These are phyloP conservation scores for Lordiphosa collinella DNA, from an alignment of 1,140 invertebrate species.

Conservation along the genomic window DNA sequence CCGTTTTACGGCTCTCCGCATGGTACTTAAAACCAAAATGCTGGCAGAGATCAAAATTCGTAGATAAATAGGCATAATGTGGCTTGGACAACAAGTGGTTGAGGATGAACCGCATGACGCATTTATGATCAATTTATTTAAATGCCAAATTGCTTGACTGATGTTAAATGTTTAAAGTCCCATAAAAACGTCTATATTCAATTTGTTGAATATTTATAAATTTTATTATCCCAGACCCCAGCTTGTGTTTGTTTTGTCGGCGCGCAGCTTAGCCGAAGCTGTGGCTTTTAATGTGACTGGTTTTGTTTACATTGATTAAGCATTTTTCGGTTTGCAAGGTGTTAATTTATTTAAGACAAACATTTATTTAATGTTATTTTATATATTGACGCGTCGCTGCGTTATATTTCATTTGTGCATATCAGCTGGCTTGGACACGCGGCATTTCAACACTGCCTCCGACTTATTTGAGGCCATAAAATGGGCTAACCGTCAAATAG, in stretches of 20 bases:
- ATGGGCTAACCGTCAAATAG: slow-evolving; percentile 38
- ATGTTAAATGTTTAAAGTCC: slow-evolving; percentile 17
- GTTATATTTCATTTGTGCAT: no score
- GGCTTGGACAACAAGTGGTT: slow-evolving; percentile 5
- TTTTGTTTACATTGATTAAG: slow-evolving; percentile 14
- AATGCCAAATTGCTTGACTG: slow-evolving; percentile 8
- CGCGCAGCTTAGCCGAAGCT: no score
- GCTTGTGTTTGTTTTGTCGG: not conserved
- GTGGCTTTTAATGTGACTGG: slow-evolving; percentile 5
- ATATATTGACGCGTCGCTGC: no score
- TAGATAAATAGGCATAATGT: slow-evolving; percentile 2
- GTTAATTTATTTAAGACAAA: slow-evolving; percentile 31
- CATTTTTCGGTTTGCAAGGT: slow-evolving; percentile 16
- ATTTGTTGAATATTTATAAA: slow-evolving; percentile 38
- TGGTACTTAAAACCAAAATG: not conserved
- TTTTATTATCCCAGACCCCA: not conserved
- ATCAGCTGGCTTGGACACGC: not conserved
- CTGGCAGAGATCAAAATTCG: not conserved
- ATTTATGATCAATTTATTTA: slow-evolving; percentile 39
- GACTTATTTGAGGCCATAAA: slow-evolving; percentile 38
- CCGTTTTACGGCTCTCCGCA: not conserved
- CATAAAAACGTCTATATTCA: slow-evolving; percentile 25
- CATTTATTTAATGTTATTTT: slow-evolving; percentile 5
- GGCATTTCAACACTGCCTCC: slow-evolving; percentile 42
- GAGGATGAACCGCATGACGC: slow-evolving; percentile 16